Evolutionary conservation across 2,113 vertebrate genomes (phyloP).

Genomic region (Microtus montanus): DNA sequence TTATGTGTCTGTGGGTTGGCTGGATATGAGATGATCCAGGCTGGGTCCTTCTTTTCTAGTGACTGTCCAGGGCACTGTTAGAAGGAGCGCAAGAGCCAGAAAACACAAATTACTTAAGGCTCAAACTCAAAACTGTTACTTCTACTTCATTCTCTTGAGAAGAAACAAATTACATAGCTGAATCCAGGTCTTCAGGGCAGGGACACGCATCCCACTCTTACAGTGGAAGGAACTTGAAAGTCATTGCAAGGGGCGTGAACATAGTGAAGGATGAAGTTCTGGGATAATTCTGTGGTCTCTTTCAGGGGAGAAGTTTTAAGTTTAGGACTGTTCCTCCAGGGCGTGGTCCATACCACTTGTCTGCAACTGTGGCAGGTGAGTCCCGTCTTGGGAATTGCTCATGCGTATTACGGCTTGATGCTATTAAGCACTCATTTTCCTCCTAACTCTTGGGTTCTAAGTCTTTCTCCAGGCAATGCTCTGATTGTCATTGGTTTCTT

Average conservation of each 20-base stretch:
- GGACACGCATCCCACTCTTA: not conserved
- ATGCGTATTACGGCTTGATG: not conserved
- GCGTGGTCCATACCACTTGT: not conserved
- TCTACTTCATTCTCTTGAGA: not conserved
- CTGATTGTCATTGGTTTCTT: slow-evolving; percentile 20
- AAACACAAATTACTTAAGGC: not conserved
- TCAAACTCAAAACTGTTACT: not conserved
- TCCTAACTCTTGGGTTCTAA: not conserved
- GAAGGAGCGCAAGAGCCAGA: not conserved
- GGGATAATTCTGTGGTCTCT: not conserved
- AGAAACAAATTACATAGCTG: not conserved
- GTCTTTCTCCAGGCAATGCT: not conserved
- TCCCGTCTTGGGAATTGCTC: not conserved
- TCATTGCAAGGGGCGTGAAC: not conserved
- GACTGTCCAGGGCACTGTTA: not conserved
- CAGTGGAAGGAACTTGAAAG: slow-evolving; percentile 9
- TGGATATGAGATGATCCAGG: not conserved
- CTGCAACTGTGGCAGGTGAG: not conserved
- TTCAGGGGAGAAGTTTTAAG: not conserved
- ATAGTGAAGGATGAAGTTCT: not conserved
- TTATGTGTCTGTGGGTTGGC: not conserved
- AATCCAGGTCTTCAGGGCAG: not conserved
- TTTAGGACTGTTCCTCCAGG: not conserved
- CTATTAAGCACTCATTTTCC: not conserved
- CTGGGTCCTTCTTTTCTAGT: not conserved